Conservation (phyloP, 1,140 invertebrate genomes). For the Zaprionus ornatus region DNA sequence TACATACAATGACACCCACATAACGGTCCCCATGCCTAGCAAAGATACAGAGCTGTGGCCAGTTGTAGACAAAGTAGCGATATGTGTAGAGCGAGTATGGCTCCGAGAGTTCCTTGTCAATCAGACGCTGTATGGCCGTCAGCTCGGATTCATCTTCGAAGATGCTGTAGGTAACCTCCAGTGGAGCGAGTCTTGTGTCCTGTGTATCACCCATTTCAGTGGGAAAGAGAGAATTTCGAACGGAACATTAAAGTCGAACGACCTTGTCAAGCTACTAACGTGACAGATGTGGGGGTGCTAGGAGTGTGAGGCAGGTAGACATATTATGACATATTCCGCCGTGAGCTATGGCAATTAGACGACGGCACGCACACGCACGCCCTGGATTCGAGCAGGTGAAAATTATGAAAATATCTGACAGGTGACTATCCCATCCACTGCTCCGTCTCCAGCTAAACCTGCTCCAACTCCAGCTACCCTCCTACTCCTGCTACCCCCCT, state of each 20-base stretch:
- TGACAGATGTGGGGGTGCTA: neutral
- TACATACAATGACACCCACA: slow-evolving; percentile 98
- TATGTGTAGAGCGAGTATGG: slow-evolving; percentile 99
- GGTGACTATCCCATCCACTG: slow-evolving; percentile 15
- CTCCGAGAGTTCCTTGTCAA: slow-evolving; percentile 99
- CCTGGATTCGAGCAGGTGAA: slow-evolving; percentile 65
- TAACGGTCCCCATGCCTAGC: slow-evolving; percentile 92
- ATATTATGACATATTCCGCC: slow-evolving; percentile 9
- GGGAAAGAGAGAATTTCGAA: neutral
- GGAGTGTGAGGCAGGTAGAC: neutral
- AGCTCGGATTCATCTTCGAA: slow-evolving; percentile 53
- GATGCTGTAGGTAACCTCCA: slow-evolving; percentile 29
- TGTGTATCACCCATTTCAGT: neutral
- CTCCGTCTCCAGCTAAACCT: neutral
- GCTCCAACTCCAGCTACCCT: neutral
- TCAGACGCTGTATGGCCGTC: slow-evolving; percentile 94
- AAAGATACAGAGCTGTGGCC: slow-evolving; percentile 98
- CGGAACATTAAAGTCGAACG: neutral
- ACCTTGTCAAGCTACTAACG: slow-evolving; percentile 15
- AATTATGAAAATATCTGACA: slow-evolving; percentile 78
- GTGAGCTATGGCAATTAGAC: slow-evolving; percentile 60
- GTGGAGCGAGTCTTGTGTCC: neutral
- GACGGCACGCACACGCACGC: slow-evolving; percentile 33
- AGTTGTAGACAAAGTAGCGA: slow-evolving; percentile 99
- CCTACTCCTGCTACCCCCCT: neutral